Evolutionary conservation across 1,140 invertebrate genomes (phyloP), one percentile per base, ranked within the genome.

Genomic region (Rhyacophila brunnea): DNA sequence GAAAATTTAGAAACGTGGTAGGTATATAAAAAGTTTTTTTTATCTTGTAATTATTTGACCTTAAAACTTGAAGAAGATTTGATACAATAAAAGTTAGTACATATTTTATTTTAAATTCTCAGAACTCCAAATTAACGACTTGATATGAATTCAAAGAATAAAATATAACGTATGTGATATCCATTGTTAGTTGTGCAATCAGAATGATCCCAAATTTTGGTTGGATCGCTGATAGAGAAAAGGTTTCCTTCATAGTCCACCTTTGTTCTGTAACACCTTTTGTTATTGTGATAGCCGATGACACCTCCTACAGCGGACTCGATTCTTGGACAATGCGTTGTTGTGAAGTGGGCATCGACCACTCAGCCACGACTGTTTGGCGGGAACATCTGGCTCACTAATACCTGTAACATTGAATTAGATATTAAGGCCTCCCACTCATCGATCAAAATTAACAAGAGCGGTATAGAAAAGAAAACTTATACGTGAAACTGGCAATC

Each of bases 211-310:
- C 38, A 11, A 40, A n/a, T 13, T 13, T 40, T 15, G n/a, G 38
- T 15, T n/a, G 23, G 23, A 28, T 3, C 23, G 11, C 11, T 15
- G 38, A n/a, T 40, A 28, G 19, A 28, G 19, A 38, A 10, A 32
- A 42, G 19, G 28, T 56, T 56, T 55, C 38, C 35, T 23, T 42
- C 49, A 43, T 40, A 46, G 35, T 58, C 20, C 38, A 35, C 51
- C 52, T 56, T 64, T 64, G 61, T 64, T 64, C 61, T 52, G 56
- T 34, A 54, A 28, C 47, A 52, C 28, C 61, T 59, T 59, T 64
- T 64, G 61, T 59, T 51, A 59, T 50, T 50, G 51, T 64, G 61
- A 64, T 59, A 40, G 40, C 19, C 56, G 61, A 59, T 58, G 61
- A 64, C 61, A 64, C 61, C 61, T 64, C 51, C 56, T 44, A 47